Evolutionary conservation across 2,797 vertebrate species (phyloP), one percentile per base, ranked within the genome.

Genomic region (Menidia menidia): DNA sequence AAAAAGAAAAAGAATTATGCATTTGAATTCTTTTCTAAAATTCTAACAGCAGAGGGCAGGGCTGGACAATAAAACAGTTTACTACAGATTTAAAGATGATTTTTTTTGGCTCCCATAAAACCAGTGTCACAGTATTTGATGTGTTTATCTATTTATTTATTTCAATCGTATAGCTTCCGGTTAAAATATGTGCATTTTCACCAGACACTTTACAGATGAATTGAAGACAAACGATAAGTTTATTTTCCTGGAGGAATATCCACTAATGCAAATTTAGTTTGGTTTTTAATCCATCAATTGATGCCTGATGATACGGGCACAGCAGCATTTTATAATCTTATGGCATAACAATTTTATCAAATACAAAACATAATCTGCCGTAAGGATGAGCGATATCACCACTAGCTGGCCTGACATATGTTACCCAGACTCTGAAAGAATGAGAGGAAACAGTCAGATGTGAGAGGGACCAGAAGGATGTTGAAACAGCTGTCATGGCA

Each of bases 161-260:
- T 76, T 19, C 60, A 64, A 75, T 64, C 30, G 12, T 65, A 77
- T 61, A 42, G 11, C 16, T 25, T 66, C 63, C 42, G 2, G 43
- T 78, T 80, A 84, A 94, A 92, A 76, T 58, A 88, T 92, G 35
- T 85, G 78, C 64, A 90, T 94, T 68, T 94, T 94, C 79, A 92
- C 35, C 35, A 71, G 78, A 61, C 86, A 74, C 57, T 70, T 79
- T 13, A 66, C 77, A 25, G 83, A 78, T 2, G 72, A 19, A 44
- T 79, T 89, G 42, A 64, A 73, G 45, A 71, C 80, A 45, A 75
- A 88, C 13, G 79, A 89, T 1, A 62, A 90, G 48, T 60, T 93
- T 9, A 43, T 15, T 19, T 58, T 90, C 62, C 71, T 93, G 35
- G 35, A 39, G 10, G 35, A 39, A 10, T 39, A 0, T 39, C 35